phyloP scores from a whole-genome alignment of 1,140 invertebrate genomes.

The Charaxes varanes region DNA sequence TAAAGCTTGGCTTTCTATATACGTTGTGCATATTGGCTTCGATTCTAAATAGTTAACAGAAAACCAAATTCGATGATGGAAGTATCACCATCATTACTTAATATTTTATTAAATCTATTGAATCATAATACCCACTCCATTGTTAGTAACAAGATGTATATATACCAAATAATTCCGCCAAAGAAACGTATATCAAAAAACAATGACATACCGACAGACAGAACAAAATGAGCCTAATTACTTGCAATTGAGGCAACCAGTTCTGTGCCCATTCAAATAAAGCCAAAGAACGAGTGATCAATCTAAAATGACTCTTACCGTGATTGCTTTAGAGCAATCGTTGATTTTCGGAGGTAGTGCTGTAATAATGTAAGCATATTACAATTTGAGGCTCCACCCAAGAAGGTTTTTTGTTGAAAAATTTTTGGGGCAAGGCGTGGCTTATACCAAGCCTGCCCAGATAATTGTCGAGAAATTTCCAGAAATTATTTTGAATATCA shows the following conservation, averaged over 20 bases:
- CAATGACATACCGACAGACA: conserved; percentile 29
- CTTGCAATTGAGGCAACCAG: conserved; percentile 31
- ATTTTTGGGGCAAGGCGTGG: conserved; percentile 18
- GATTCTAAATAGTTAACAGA: no score
- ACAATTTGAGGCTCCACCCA: conserved; percentile 21
- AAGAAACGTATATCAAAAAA: conserved; percentile 38
- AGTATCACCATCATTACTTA: no score
- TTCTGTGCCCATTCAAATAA: conserved; percentile 9
- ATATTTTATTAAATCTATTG: no score
- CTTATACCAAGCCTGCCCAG: conserved; percentile 9
- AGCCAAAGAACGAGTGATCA: background rate
- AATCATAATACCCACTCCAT: conserved; percentile 17
- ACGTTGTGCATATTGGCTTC: no score
- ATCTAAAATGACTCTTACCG: conserved; percentile 1
- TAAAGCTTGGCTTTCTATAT: no score
- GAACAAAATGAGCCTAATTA: conserved; percentile 45
- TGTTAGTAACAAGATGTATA: conserved; percentile 1
- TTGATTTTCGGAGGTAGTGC: background rate
- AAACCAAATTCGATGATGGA: no score
- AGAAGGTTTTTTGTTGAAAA: conserved; percentile 24
- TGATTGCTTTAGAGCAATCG: no score
- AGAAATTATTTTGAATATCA: conserved; percentile 4
- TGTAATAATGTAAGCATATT: conserved; percentile 15
- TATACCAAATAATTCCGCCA: conserved; percentile 31
- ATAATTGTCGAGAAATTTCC: conserved; percentile 11